Conservation (phyloP, 2,797 vertebrate genomes). For the Halcyon leucocephala region DNA sequence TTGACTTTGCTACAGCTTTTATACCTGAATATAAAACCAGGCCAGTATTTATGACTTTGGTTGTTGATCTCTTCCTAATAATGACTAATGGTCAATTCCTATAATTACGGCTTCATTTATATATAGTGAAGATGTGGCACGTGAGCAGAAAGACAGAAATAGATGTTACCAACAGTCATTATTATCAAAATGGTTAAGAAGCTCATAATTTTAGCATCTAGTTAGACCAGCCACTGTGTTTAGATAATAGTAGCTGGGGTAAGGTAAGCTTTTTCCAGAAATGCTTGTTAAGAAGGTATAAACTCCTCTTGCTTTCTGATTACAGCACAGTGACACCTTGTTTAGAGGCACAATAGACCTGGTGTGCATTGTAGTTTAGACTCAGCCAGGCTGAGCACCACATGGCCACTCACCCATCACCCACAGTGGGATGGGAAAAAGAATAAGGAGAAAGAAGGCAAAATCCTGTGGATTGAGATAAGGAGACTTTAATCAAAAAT, state of each 20-base stretch:
- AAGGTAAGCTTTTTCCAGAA: neutral
- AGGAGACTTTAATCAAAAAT: neutral
- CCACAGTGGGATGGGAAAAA: neutral
- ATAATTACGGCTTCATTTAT: neutral
- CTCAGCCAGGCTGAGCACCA: neutral
- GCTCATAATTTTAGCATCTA: neutral
- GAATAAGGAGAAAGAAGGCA: neutral
- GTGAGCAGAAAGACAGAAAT: neutral
- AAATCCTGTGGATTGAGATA: neutral
- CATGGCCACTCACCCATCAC: neutral
- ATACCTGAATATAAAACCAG: neutral
- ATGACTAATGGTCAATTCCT: neutral
- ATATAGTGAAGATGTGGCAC: accelerated
- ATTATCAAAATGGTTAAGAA: neutral
- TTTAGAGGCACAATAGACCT: neutral
- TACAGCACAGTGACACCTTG: accelerated
- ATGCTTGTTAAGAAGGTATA: neutral
- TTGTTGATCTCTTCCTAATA: neutral
- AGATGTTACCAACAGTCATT: neutral
- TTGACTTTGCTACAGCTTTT: slow-evolving; percentile 17
- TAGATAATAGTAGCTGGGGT: neutral
- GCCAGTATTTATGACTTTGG: neutral
- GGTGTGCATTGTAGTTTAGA: neutral
- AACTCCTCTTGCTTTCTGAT: neutral
- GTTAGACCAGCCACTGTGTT: neutral